A percentile compares a stretch with the other conserved stretches of the same genome.
Conservation (phyloP, 1,140 invertebrate species). For the Ceratosolen solmsi region DNA sequence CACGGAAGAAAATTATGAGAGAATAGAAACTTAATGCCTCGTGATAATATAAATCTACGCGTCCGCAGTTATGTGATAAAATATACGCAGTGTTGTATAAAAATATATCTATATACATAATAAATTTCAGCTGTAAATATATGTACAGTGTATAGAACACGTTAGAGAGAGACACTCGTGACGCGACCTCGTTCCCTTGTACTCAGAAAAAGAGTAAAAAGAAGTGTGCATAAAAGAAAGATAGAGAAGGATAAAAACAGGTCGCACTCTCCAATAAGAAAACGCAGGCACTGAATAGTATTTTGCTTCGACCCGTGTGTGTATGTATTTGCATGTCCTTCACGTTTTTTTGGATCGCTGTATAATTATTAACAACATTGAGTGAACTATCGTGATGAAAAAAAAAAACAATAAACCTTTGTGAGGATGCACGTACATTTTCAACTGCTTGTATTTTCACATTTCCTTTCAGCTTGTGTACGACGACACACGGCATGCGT, state of each 20-base stretch:
- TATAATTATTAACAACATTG: neutral
- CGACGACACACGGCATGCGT: constrained; percentile 29
- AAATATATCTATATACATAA: neutral
- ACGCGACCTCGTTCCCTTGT: constrained; percentile 42
- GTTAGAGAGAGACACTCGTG: constrained; percentile 4
- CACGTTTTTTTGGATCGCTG: neutral
- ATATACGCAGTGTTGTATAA: neutral
- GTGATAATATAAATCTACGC: constrained; percentile 8
- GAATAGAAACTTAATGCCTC: neutral
- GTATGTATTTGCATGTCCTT: constrained; percentile 11
- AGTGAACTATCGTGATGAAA: neutral
- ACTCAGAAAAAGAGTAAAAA: neutral
- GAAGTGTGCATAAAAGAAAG: neutral
- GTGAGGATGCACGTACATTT: constrained; percentile 23
- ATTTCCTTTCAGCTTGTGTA: neutral
- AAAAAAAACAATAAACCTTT: neutral
- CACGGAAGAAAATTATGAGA: constrained; percentile 4
- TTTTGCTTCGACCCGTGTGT: neutral
- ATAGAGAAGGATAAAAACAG: constrained; percentile 15
- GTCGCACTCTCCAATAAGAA: constrained; percentile 13
- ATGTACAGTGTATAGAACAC: neutral
- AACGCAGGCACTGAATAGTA: constrained; percentile 13
- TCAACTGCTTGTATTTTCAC: neutral
- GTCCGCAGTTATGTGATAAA: neutral
- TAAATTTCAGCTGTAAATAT: neutral